A percentile compares a stretch with the other conserved stretches of the same genome.
These are phyloP conservation scores for Aleiodes testaceus DNA, from an alignment of 2,888 invertebrate species.

Conservation along the genomic window DNA sequence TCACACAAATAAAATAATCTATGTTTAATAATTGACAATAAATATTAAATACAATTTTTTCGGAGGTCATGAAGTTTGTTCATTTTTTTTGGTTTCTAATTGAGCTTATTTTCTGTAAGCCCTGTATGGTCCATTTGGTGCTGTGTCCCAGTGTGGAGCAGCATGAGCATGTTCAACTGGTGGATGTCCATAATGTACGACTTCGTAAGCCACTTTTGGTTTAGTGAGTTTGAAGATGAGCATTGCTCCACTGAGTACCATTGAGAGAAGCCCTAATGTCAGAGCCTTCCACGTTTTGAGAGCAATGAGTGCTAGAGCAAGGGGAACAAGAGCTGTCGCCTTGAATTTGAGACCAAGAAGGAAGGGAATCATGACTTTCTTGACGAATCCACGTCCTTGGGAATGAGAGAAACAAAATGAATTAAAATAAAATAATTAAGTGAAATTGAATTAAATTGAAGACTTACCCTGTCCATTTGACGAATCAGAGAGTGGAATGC, in stretches of 20 bases:
- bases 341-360: conserved; percentile 90
- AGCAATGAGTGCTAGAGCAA: conserved; percentile 87
- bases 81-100: conserved; percentile 13
- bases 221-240: conserved; percentile 91
- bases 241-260: conserved; percentile 89
- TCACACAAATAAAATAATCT: conserved; percentile 55
- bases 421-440: conserved; percentile 4
- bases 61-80: conserved; percentile 37
- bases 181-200: conserved; percentile 87
- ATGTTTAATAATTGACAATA: conserved; percentile 54
- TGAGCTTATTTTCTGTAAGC: conserved; percentile 65
- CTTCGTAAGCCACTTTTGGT: conserved; percentile 91
- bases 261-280: conserved; percentile 87
- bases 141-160: conserved; percentile 71
- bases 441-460: conserved; percentile 26
- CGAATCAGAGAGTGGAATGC: conserved; percentile 80
- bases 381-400: conserved; percentile 86
- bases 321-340: conserved; percentile 86
- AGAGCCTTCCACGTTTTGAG: conserved; percentile 93
- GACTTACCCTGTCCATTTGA: conserved; percentile 68
- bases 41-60: conserved; percentile 54
- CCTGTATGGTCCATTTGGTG: conserved; percentile 69
- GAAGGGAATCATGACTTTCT: conserved; percentile 89
- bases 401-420: conserved; percentile 58
- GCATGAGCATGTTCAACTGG: conserved; percentile 78